Conservation (phyloP, 2,113 vertebrate species). For the Eonycteris spelaea region DNA sequence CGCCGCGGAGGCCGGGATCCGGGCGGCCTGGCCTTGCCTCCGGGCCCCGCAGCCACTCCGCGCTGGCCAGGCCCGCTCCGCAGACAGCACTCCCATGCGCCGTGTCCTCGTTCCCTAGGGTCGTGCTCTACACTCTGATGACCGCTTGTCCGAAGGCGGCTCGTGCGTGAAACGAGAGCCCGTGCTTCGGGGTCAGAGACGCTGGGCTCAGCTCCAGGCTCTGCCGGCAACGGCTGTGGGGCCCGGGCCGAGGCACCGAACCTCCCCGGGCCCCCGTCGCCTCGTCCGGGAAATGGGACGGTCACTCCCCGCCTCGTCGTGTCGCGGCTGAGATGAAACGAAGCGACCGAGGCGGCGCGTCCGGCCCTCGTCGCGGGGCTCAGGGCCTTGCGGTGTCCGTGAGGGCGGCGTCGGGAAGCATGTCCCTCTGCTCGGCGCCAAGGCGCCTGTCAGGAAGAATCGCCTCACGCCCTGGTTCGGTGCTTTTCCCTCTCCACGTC, state of each 20-base stretch:
- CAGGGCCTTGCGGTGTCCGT: no score
- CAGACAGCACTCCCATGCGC: no score
- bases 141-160: not conserved
- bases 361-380: not conserved
- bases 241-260: not conserved
- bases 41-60: no score
- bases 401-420: no score
- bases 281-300: not conserved
- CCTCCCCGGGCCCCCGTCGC: not conserved
- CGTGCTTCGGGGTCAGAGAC: not conserved
- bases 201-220: not conserved
- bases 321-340: not conserved
- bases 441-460: not conserved
- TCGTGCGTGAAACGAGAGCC: not conserved
- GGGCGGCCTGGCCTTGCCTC: not conserved
- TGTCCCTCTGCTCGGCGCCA: no score
- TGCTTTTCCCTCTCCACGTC: no score
- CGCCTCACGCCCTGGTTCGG: rapidly evolving
- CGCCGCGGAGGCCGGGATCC: not conserved
- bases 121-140: not conserved
- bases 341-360: not conserved
- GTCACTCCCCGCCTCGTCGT: no score
- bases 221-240: not conserved
- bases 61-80: no score
- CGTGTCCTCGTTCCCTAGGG: not conserved